Base-by-base conservation (phyloP, 2,797 vertebrate species). In the Heteromormyrus szaboi region DNA sequence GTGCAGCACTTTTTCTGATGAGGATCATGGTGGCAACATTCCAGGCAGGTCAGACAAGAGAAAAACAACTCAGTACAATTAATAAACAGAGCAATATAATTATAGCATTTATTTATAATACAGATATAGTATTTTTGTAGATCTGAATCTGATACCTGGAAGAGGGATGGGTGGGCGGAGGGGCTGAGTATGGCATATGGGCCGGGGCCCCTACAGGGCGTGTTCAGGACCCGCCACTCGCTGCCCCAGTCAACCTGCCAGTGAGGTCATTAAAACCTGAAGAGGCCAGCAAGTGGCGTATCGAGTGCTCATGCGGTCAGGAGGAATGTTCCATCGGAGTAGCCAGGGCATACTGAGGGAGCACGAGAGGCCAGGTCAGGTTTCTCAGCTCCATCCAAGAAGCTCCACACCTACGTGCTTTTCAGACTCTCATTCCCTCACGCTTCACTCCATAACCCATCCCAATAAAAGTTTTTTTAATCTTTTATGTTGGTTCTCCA, bases 281-380 rank as follows among this genome's bases (percentile, higher is more conserved):
- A 91, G 91, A 93, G 93, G 93, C 94, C 94, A 93, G 90, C 53
- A 54, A 92, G 92, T 94, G 94, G 95, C 95, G 25, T 48, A 85
- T 62, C 59, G 33, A 65, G 59, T 84, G 79, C n/a, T n/a, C 54
- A 2, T 25, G 95, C 92, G 90, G 87, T 92, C 92, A 90, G 90
- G 54, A 88, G 92, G 94, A 94, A 95, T 95, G 95, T 96, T 96
- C 95, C 95, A 95, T 93, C 93, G 92, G 93, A 94, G 91, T 91
- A 92, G 95, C 94, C 94, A 95, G 92, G 91, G 93, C 92, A 95
- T 95, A 93, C 93, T 93, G 93, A 95, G 93, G 91, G 90, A 93
- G 92, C 90, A 90, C 48, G 90, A 91, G 90, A 91, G 90, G 79
- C 90, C 79, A 87, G 53, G 81, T 93, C 89, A 2, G 48, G 92